Evolutionary conservation across 2,888 invertebrate species (phyloP).

Genomic region (Noctua janthina): DNA sequence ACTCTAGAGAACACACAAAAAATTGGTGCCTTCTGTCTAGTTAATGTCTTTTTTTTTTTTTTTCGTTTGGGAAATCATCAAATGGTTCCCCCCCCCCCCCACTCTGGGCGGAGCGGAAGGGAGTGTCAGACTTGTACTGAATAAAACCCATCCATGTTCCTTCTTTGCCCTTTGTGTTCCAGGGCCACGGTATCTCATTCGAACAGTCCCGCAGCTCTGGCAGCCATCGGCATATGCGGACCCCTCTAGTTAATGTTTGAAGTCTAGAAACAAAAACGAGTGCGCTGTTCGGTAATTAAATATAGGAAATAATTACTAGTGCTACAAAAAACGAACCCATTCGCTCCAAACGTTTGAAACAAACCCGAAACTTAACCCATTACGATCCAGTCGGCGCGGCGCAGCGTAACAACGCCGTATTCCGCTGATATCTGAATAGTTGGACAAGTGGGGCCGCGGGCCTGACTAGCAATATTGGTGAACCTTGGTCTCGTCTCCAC

Average conservation of each 20-base stretch:
- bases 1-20: neutral
- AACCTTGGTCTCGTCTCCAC: slow-evolving; percentile 47
- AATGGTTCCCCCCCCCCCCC: too few species aligned
- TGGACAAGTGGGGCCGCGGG: slow-evolving; percentile 26
- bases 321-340: neutral
- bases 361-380: neutral
- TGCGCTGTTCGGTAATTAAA: neutral
- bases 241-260: neutral
- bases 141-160: too few species aligned
- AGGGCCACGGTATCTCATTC: too few species aligned
- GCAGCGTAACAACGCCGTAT: neutral
- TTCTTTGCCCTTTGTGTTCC: too few species aligned
- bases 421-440: slow-evolving; percentile 25
- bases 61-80: too few species aligned
- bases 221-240: too few species aligned
- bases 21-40: neutral
- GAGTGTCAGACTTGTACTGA: too few species aligned
- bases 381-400: neutral
- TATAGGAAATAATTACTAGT: neutral
- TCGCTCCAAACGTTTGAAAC: neutral
- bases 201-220: too few species aligned
- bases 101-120: too few species aligned
- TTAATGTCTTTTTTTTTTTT: neutral
- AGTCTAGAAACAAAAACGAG: slow-evolving; percentile 10
- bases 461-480: slow-evolving; percentile 22